A percentile compares a stretch with the other conserved stretches of the same genome.
Evolutionary conservation across 37 sponge, comb jelly and placozoan genomes (phyloP).

Genomic region (Axinella damicornis): DNA sequence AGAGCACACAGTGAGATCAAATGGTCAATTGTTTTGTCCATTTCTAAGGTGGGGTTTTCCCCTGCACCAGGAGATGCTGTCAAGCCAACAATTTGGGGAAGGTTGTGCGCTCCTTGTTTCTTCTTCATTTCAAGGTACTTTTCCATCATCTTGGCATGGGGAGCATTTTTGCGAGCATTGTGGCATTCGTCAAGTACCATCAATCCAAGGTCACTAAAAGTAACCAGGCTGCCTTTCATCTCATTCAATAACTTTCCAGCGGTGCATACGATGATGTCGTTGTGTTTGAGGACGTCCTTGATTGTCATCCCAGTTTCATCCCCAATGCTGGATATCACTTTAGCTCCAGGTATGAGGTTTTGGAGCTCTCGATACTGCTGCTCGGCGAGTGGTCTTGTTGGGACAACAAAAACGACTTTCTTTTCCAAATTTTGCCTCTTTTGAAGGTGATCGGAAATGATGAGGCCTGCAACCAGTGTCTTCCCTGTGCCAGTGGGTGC

Average conservation of each 20-base stretch:
- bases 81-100: slow-evolving; percentile 70
- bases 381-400: slow-evolving; percentile 56
- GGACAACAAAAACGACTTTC: slow-evolving; percentile 56
- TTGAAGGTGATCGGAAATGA: slow-evolving; percentile 58
- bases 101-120: background rate
- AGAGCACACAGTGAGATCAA: slow-evolving; percentile 60
- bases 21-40: slow-evolving; percentile 37
- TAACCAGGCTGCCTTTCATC: background rate
- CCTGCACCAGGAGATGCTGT: slow-evolving; percentile 88
- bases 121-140: slow-evolving; percentile 37
- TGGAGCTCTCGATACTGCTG: slow-evolving; percentile 51
- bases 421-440: slow-evolving; percentile 25
- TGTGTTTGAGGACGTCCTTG: background rate
- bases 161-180: slow-evolving; percentile 29
- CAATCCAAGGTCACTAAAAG: slow-evolving; percentile 25
- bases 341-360: slow-evolving; percentile 30
- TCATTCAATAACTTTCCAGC: slow-evolving; percentile 51
- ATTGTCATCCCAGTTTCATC: slow-evolving; percentile 7
- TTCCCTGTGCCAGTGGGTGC: slow-evolving; percentile 82
- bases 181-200: slow-evolving; percentile 77
- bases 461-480: slow-evolving; percentile 65
- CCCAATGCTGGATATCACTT: slow-evolving; percentile 25
- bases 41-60: slow-evolving; percentile 3
- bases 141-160: slow-evolving; percentile 53
- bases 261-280: slow-evolving; percentile 66